Conservation (phyloP, 2,888 invertebrate species). For the Parnassius smintheus region DNA sequence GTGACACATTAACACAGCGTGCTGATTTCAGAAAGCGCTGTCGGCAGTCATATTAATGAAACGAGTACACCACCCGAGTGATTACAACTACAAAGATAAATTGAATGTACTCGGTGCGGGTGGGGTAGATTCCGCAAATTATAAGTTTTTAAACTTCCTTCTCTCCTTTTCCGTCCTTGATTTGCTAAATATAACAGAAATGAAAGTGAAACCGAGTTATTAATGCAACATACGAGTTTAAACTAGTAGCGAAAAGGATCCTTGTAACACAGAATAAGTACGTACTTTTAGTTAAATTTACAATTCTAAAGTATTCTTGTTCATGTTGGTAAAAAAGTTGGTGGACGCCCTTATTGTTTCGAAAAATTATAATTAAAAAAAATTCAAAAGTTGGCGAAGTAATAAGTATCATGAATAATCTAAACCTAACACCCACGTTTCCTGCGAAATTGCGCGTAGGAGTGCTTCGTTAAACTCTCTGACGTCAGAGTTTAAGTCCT, state of each 20-base stretch:
- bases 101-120: neutral
- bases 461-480: neutral
- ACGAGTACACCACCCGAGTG: neutral
- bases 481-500: conserved; percentile 14
- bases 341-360: too few species aligned
- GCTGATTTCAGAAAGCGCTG: neutral
- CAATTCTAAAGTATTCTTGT: too few species aligned
- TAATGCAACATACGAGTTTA: too few species aligned
- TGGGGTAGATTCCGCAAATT: too few species aligned
- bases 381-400: neutral
- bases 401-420: conserved; percentile 11
- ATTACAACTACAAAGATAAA: neutral
- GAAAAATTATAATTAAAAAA: too few species aligned
- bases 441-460: conserved; percentile 5
- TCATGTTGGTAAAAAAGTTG: too few species aligned
- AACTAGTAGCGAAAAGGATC: too few species aligned
- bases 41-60: conserved; percentile 11
- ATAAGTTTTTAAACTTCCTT: neutral
- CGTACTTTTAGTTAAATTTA: too few species aligned
- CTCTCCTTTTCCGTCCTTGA: conserved; percentile 15
- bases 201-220: conserved; percentile 1
- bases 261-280: too few species aligned
- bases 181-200: neutral
- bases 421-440: conserved; percentile 13
- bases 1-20: neutral